Conservation (phyloP, 2,888 invertebrate genomes). For the Leptarthrus brevirostris region DNA sequence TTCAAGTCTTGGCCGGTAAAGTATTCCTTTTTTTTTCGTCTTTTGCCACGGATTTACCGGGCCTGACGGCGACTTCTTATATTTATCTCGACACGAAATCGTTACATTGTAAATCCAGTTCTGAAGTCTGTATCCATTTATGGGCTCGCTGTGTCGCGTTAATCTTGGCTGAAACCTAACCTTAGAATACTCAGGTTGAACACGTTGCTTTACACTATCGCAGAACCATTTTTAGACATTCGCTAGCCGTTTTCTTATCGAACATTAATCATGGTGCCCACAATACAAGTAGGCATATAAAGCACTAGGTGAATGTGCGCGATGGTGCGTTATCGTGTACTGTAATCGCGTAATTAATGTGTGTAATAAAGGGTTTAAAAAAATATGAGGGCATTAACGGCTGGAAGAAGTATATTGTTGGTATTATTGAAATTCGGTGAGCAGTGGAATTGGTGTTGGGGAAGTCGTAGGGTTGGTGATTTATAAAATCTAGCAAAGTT, state of each 20-base stretch:
- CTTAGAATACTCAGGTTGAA: neutral
- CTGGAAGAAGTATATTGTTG: too few relatives aligned
- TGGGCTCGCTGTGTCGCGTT: constrained; percentile 1
- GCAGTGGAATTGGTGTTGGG: too few relatives aligned
- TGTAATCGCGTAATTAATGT: neutral
- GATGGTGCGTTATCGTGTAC: neutral
- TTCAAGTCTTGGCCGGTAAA: neutral
- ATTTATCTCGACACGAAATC: constrained; percentile 6
- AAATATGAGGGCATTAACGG: too few relatives aligned
- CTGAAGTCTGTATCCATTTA: neutral
- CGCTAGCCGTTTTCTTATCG: neutral
- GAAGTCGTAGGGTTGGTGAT: too few relatives aligned
- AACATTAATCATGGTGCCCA: neutral
- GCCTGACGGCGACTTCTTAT: neutral
- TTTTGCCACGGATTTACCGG: neutral
- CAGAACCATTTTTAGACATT: neutral
- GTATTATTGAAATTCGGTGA: too few relatives aligned
- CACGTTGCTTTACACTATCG: neutral
- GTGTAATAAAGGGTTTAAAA: too few relatives aligned
- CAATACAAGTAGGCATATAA: neutral
- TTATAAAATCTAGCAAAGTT: too few relatives aligned
- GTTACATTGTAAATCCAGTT: constrained; percentile 18
- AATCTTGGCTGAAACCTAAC: neutral
- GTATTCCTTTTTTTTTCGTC: neutral
- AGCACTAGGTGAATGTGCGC: neutral